phyloP scores from a whole-genome alignment of 1,140 invertebrate genomes.

The Paraescarpia echinospica region DNA sequence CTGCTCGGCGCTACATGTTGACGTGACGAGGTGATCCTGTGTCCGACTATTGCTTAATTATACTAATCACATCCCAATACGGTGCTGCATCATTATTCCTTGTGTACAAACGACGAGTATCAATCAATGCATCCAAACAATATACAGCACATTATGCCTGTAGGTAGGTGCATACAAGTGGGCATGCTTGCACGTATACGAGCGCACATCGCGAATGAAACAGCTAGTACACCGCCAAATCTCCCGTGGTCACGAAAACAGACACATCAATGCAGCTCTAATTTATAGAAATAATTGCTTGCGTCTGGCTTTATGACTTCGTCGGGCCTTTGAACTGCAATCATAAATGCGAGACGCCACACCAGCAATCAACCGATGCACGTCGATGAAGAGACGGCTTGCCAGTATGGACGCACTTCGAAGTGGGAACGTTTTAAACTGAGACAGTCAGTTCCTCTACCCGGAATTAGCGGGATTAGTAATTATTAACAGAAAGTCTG shows the following conservation, averaged over 20 bases:
- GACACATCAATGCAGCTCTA: neutral
- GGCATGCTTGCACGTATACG: neutral
- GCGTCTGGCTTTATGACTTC: neutral
- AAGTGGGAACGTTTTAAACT: neutral
- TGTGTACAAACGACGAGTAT: neutral
- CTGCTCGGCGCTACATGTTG: neutral
- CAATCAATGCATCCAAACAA: neutral
- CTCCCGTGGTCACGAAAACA: neutral
- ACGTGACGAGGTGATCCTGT: neutral
- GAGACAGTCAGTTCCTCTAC: no score
- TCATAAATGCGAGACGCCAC: neutral
- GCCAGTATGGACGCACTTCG: neutral
- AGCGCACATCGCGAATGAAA: neutral
- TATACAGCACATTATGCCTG: neutral
- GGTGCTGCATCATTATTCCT: neutral
- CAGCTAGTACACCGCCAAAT: neutral
- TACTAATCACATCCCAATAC: neutral
- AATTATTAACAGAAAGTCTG: no score
- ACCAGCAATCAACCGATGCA: neutral
- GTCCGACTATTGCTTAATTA: neutral
- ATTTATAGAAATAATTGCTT: neutral
- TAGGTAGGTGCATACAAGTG: neutral
- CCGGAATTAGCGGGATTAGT: no score
- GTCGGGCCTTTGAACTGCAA: neutral
- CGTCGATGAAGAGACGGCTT: neutral